Evolutionary conservation across 2,888 invertebrate genomes (phyloP), one percentile per base, ranked within the genome.

Genomic region (Luperina testacea): DNA sequence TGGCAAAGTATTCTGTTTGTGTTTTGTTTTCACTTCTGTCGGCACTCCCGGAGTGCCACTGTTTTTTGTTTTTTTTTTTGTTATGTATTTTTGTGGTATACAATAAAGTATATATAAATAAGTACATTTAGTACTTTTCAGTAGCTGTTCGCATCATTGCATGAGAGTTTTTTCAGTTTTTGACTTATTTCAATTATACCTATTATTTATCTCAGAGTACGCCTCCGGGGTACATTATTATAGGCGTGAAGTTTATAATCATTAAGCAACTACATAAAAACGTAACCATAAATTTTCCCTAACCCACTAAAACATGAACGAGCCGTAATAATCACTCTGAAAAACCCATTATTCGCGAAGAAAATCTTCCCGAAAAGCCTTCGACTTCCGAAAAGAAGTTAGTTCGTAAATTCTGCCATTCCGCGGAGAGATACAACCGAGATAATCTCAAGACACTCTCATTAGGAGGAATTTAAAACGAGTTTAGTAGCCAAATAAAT

Each of bases 401-500:
- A 78, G 75, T 85, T 74, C 70, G 72, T 77, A 87, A 88, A 87
- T 79, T 70, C 72, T 24, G 17, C 75, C 69, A 82, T 81, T 81
- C 80, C 63, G 76, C 73, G 53, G 67, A 51, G 72, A 88, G 85
- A 88, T 88, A 82, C 84, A 73, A 72, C 75, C 48, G 65, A 81
- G 86, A 84, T 86, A 89, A 88, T 82, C 77, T 76, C 64, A 38
- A 79, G 80, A 88, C 81, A 75, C 77, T 81, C 82, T 83, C 88
- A 82, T 88, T 87, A 86, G 79, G 70, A n/a, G 71, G 74, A 89
- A 85, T 87, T 88, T 85, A 80, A 88, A 88, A 77, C 72, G 69
- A 81, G 76, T 81, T 89, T 87, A 89, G 78, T 82, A 82, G 77
- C 74, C 71, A 75, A 82, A 89, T 89, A 88, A 89, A 88, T 89